These are phyloP conservation scores for Xestia ashworthii DNA, from an alignment of 2,888 invertebrate genomes.

Conservation along the genomic window DNA sequence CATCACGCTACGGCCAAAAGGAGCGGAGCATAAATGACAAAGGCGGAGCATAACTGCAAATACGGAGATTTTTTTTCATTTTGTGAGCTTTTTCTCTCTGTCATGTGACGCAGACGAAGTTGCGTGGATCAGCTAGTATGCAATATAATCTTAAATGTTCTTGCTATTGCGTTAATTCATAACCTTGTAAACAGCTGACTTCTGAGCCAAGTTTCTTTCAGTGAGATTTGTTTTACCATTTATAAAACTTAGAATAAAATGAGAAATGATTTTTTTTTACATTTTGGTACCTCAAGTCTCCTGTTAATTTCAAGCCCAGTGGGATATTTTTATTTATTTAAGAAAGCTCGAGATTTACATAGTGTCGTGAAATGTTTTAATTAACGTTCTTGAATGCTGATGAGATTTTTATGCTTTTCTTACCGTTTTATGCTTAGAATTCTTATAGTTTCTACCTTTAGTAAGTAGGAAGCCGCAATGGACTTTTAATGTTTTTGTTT, in stretches of 20 bases:
- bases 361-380: conserved; percentile 23
- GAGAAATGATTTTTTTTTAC: conserved; percentile 3
- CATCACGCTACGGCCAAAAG: too few species aligned
- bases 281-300: not conserved
- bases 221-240: conserved; percentile 33
- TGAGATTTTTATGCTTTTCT: conserved; percentile 3
- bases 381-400: not conserved
- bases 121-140: not conserved
- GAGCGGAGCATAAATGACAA: too few species aligned
- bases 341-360: not conserved
- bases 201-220: conserved; percentile 22
- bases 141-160: conserved; percentile 16
- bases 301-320: not conserved
- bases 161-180: conserved; percentile 8
- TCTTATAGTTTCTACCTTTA: not conserved
- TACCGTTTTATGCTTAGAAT: not conserved
- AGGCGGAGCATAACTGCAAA: too few species aligned
- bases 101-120: too few species aligned
- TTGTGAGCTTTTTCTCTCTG: too few species aligned
- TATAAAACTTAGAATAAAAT: conserved; percentile 23
- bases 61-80: too few species aligned
- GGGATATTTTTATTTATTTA: conserved; percentile 4
- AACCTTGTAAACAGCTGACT: conserved; percentile 27
- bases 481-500: not conserved
- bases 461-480: not conserved